Base-by-base conservation (phyloP, 2,797 vertebrate genomes). In the Simalia tracyae region DNA sequence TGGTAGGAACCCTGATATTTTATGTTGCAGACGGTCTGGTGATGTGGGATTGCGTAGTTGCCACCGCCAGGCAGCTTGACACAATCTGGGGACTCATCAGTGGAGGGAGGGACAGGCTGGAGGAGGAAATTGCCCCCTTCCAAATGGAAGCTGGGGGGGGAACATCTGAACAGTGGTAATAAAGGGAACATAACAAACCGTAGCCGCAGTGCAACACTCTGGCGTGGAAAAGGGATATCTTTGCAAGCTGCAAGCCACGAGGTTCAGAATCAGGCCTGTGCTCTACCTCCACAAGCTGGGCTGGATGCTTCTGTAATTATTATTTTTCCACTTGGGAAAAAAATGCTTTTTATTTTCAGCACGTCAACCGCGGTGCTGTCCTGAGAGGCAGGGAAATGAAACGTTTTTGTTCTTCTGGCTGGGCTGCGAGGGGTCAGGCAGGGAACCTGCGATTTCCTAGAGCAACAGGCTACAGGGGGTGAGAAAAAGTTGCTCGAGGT, bases 41-140 rank as follows among this genome's bases (percentile, higher is more conserved):
- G 72, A 19, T 0, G 72, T 42, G 72, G 72, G 3, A 10, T 10
- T 0, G 36, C 36, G 0, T 46, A 3, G 10, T n/a, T 24, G 5
- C 8, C n/a, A 60, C n/a, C n/a, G 17, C 24, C 17, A 26, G 42
- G 5, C 59, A 66, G 31, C 5, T 64, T 95, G 89, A 90, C 60
- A 54, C 91, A 81, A 61, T 92, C 90, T 91, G 7, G 22, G 36
- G 42, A 28, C 5, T 31, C 31, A 6, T 14, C 50, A 1, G 50
- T 7, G 15, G 28, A 72, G 11, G 46, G 92, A 87, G 89, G 63
- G 54, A 54, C 31, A 63, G 24, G 5, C 8, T 8, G 17, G 24
- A 68, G 14, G 92, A 95, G 22, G 36, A 81, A 91, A 86, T 76
- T 26, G 1, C 91, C 81, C 0, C 28, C 5, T 90, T 92, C 54